These are phyloP conservation scores for Pan troglodytes DNA, from an alignment of 2,113 vertebrate genomes.

Conservation along the genomic window NHGRI_mPanTro3-v2.1_pri NC_072408.2:88940501-88941000, in stretches of 20 bases:
- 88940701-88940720: not conserved
- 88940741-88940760: not conserved
- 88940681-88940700: not conserved
- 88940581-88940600: not conserved
- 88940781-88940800: not conserved
- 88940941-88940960: not conserved
- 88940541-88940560: not conserved
- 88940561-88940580: not conserved
- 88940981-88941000: not conserved
- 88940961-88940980: not conserved
- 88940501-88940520: not conserved
- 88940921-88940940: not conserved
- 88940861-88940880: not conserved
- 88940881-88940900: not conserved
- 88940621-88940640: not conserved
- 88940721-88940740: not conserved
- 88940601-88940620: not conserved
- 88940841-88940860: not conserved
- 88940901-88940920: not conserved
- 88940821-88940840: constrained; percentile 1
- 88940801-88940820: not conserved
- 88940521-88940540: not conserved
- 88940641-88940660: not conserved
- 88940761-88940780: not conserved
- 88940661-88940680: not conserved